Percentiles rank a stretch among this genome's conserved stretches.
Evolutionary conservation across 2,888 invertebrate genomes (phyloP).

Genomic region (Cheilosia pagana): DNA sequence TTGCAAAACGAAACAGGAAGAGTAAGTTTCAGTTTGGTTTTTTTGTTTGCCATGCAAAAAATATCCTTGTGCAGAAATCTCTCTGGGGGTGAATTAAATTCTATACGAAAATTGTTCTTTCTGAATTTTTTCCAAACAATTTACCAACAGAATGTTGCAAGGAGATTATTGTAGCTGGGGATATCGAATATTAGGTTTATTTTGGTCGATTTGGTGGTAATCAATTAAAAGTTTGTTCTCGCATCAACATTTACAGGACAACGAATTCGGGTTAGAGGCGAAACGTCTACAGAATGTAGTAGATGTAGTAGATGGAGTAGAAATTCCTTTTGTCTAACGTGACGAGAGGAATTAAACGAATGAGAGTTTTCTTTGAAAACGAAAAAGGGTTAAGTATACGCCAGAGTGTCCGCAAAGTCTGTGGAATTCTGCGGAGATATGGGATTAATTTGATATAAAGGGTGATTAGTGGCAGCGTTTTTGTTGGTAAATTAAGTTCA

Average conservation of each 20-base stretch:
- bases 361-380: not conserved
- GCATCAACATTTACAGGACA: not conserved
- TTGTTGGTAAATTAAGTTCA: not conserved
- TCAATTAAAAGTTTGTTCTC: constrained; percentile 29
- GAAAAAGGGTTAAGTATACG: constrained; percentile 33
- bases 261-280: constrained; percentile 23
- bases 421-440: constrained; percentile 10
- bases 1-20: not conserved
- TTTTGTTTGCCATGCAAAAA: not conserved
- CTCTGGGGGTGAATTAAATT: constrained; percentile 36
- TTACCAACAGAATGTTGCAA: constrained; percentile 16
- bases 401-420: constrained; percentile 17
- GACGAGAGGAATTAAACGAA: constrained; percentile 31
- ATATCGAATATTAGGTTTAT: not conserved
- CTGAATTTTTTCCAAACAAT: constrained; percentile 48
- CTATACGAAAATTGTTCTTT: constrained; percentile 21
- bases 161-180: not conserved
- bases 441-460: constrained; percentile 9
- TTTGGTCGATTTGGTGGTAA: constrained; percentile 7
- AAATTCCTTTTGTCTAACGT: constrained; percentile 33
- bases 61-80: constrained; percentile 3
- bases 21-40: not conserved
- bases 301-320: constrained; percentile 3
- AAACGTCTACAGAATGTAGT: not conserved
- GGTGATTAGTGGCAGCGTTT: constrained; percentile 2